Conservation (phyloP, 92 coral and sea anemone species). For the Blastomussa wellsi region DNA sequence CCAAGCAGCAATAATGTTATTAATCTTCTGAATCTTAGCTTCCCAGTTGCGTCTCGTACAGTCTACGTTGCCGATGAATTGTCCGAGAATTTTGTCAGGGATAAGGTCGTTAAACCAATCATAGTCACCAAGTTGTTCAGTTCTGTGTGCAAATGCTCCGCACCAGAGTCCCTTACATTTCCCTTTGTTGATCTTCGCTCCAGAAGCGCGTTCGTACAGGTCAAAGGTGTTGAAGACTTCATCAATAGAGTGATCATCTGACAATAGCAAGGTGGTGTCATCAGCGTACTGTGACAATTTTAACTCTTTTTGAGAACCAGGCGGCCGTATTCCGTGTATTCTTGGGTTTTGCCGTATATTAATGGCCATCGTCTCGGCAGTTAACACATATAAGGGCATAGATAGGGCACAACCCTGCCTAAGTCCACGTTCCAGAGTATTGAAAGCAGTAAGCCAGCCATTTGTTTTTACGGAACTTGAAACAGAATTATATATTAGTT, state of each 20-base stretch:
- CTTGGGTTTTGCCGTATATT: not conserved
- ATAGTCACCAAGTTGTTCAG: not conserved
- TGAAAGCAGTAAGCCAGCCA: conserved; percentile 21
- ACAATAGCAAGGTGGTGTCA: not conserved
- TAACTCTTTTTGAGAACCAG: not conserved
- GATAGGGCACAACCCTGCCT: conserved; percentile 9
- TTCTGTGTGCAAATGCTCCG: not conserved
- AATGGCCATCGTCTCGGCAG: conserved; percentile 12
- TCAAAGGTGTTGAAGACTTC: not conserved
- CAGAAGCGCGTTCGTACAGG: conserved; percentile 16
- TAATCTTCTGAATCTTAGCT: not conserved
- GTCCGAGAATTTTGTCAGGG: conserved; percentile 17
- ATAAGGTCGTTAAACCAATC: conserved; percentile 17
- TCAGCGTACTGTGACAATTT: conserved; percentile 10
- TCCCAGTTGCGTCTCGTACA: not conserved
- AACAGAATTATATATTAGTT: not conserved
- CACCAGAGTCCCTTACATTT: conserved; percentile 40
- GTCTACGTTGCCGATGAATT: conserved; percentile 4
- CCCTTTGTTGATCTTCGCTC: not conserved
- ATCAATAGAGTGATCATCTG: not conserved
- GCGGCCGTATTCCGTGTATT: not conserved
- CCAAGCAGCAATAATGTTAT: conserved; percentile 12
- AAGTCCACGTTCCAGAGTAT: not conserved
- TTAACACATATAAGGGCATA: conserved; percentile 12
- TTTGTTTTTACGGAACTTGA: conserved; percentile 16